These are phyloP conservation scores for Megalopta genalis DNA, from an alignment of 1,140 invertebrate species.

Conservation along the genomic window DNA sequence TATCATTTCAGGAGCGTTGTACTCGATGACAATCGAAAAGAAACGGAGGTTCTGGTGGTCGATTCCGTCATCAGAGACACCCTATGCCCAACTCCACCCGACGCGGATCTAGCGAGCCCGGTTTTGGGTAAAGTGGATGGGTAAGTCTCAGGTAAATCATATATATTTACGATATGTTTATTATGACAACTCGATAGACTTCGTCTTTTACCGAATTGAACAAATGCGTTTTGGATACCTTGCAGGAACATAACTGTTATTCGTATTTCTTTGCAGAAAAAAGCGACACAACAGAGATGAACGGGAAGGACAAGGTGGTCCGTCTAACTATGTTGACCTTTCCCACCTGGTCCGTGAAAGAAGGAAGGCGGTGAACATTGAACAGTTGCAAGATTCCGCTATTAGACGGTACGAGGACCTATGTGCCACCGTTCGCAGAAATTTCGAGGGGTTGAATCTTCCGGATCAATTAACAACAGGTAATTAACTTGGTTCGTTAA, in stretches of 20 bases:
- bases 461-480: not conserved
- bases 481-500: not conserved
- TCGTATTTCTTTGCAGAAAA: not conserved
- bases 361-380: not conserved
- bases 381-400: not conserved
- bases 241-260: too few relatives aligned
- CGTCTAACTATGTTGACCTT: not conserved
- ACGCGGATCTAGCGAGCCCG: not conserved
- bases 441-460: not conserved
- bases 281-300: not conserved
- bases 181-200: too few relatives aligned
- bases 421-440: not conserved
- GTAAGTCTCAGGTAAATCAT: slow-evolving; percentile 34
- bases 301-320: not conserved
- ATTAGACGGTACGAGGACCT: slow-evolving; percentile 9
- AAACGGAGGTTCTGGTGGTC: not conserved
- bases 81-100: not conserved
- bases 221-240: too few relatives aligned
- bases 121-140: slow-evolving; percentile 28
- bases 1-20: not conserved
- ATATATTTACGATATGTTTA: not conserved
- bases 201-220: too few relatives aligned
- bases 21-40: not conserved
- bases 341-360: not conserved
- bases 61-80: not conserved